Evolutionary conservation across 2,113 vertebrate genomes (phyloP), one percentile per base, ranked within the genome.

Genomic region (Prunella himalayana): DNA sequence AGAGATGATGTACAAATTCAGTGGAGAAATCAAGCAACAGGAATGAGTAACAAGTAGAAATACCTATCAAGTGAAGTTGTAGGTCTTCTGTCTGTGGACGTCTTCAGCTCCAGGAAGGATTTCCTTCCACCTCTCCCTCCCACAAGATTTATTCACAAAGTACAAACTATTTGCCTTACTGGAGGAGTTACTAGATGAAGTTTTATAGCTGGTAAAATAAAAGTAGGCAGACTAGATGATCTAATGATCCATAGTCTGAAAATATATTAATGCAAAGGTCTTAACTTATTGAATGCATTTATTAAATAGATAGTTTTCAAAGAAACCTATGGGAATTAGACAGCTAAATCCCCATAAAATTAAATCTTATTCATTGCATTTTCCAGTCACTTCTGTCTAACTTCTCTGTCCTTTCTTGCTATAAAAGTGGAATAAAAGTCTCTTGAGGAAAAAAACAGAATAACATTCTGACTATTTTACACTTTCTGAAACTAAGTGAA

Each of bases 251-350:
- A 72, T 76, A 56, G 13, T 49, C 50, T 82, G 89, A 80, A 82
- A 96, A 86, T 60, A 57, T 9, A 69, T 82, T 72, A 88, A 39
- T 79, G 49, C 4, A 49, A 42, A 72, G 7, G 3, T 73, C 63
- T 90, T 78, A 80, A 47, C 37, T 82, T 86, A 61, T 31, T 45
- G 57, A 92, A 86, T 21, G 7, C 4, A 64, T 65, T 88, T 90
- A 80, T 69, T 88, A 76, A 91, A 83, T 51, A 94, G 41, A 72
- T 41, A 37, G 7, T 86, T 92, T 95, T 92, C 20, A 65, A 60
- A 92, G 27, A 83, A 92, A 86, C 31, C 22, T n/a, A 16, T 63
- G 53, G 37, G 50, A 90, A 88, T 69, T 73, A 33, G 25, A 42
- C 20, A 73, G 23, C 13, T 86, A 83, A 92, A 80, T 60, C 15